These are phyloP conservation scores for Atta colombica DNA, from an alignment of 1,140 invertebrate genomes.

Conservation along the genomic window DNA sequence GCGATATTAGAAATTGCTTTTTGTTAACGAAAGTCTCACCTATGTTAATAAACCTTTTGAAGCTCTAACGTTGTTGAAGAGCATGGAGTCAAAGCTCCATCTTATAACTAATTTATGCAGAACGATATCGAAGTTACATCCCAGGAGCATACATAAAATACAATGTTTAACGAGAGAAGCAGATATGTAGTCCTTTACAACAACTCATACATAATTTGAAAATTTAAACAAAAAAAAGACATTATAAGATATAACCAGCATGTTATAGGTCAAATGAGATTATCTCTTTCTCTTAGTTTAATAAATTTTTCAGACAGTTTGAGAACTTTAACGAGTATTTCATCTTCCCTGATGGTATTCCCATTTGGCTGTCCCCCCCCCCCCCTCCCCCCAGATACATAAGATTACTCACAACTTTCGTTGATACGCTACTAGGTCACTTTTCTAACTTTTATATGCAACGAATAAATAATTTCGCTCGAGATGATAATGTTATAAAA, in stretches of 20 bases:
- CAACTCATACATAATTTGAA: constrained; percentile 2
- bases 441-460: neutral
- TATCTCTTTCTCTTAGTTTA: neutral
- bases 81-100: neutral
- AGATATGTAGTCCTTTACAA: neutral
- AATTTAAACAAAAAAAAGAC: neutral
- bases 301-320: neutral
- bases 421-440: neutral
- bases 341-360: neutral
- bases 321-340: constrained; percentile 11
- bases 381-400: too few relatives aligned
- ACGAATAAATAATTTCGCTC: neutral
- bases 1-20: constrained; percentile 25
- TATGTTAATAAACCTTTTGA: constrained; percentile 16
- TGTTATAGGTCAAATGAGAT: neutral
- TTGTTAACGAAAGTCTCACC: constrained; percentile 29
- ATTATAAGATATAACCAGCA: neutral
- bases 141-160: neutral
- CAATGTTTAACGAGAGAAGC: neutral
- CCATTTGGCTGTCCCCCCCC: neutral
- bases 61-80: neutral
- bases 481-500: neutral
- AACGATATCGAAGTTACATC: constrained; percentile 17
- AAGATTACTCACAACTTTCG: neutral
- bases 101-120: constrained; percentile 20